Evolutionary conservation across 2,113 vertebrate genomes (phyloP).

Genomic region (Catharus bicknelli): DNA sequence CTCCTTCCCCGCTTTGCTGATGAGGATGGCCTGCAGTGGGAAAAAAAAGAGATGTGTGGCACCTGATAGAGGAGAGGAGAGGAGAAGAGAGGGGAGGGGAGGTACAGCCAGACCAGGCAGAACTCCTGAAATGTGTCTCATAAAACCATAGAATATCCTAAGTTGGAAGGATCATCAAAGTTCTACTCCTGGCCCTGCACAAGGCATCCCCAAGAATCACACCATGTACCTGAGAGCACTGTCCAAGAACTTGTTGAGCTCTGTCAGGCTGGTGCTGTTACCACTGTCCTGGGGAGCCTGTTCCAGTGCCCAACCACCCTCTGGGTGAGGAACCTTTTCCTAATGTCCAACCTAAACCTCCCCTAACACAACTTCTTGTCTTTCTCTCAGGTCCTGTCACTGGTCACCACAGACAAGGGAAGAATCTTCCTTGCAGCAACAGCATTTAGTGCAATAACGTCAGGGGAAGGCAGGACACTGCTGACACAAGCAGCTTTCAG

Average conservation of each 20-base stretch:
- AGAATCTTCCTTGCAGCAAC: not conserved
- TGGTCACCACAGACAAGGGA: not conserved
- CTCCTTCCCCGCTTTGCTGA: not conserved
- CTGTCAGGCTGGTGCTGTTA: not conserved
- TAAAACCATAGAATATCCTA: not conserved
- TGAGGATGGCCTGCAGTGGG: not conserved
- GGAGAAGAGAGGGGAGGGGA: not conserved
- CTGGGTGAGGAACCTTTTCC: not conserved
- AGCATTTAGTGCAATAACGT: not conserved
- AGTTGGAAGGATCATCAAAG: not conserved
- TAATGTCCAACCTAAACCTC: not conserved
- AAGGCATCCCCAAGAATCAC: not conserved
- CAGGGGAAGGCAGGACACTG: not conserved
- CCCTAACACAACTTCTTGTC: not conserved
- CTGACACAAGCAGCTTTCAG: not conserved
- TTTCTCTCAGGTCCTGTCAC: not conserved
- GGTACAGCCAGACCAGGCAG: not conserved
- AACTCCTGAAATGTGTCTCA: not conserved
- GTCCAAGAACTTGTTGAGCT: rapidly evolving
- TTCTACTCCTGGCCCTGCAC: not conserved
- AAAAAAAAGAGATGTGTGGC: not conserved
- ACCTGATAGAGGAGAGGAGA: not conserved
- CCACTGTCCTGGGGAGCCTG: not conserved
- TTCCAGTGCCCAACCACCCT: rapidly evolving
- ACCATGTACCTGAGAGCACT: rapidly evolving